phyloP scores from a whole-genome alignment of 2,888 invertebrate genomes.

The Heliconius charithonia region DNA sequence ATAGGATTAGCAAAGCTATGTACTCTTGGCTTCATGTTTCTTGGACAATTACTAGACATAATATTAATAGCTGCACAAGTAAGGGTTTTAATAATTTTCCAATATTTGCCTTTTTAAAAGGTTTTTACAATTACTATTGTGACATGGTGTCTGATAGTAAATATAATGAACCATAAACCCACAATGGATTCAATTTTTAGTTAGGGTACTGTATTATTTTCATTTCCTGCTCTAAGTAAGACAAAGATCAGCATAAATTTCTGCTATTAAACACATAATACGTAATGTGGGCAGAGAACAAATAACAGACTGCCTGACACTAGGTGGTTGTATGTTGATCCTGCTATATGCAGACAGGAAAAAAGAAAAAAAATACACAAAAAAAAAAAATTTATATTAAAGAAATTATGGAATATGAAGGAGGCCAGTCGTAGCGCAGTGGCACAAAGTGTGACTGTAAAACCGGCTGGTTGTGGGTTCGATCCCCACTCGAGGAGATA shows the following conservation, averaged over 20 bases:
- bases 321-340: neutral
- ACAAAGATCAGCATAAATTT: neutral
- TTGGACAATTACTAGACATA: slow-evolving; percentile 97
- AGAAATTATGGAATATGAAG: no score
- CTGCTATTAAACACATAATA: neutral
- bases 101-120: neutral
- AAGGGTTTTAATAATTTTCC: slow-evolving; percentile 34
- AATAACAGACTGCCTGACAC: neutral
- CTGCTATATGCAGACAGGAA: neutral
- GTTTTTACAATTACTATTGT: neutral
- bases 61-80: slow-evolving; percentile 96
- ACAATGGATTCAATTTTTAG: neutral
- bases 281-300: neutral
- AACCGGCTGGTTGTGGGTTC: no score
- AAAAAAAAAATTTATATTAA: no score
- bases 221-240: neutral
- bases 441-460: no score
- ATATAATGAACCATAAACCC: neutral
- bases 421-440: no score
- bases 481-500: no score
- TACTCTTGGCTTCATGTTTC: slow-evolving; percentile 97
- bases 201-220: neutral
- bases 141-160: neutral
- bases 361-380: no score
- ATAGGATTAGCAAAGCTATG: slow-evolving; percentile 97